Evolutionary conservation across 2,797 vertebrate species (phyloP), one percentile per base, ranked within the genome.

Genomic region (Micropoecilia bifurca): DNA sequence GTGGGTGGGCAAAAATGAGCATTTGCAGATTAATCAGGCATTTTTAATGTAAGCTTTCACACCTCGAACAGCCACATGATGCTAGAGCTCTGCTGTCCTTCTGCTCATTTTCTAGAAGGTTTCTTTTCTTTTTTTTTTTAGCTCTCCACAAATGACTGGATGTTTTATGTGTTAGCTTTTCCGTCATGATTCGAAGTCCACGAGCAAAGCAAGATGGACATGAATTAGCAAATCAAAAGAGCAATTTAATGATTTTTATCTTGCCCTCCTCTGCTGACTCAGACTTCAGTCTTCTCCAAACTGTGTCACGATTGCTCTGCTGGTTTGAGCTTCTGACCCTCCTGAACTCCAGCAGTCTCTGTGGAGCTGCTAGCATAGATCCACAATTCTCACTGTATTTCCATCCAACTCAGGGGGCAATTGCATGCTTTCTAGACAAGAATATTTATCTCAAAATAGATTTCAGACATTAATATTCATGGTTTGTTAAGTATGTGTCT

Each of bases 251-350:
- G 1, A 72, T 59, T 74, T 73, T 79, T 25, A 10, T 41, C 1
- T 59, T 88, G 69, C 80, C 45, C 83, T 81, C 36, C 83, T 82
- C 76, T 75, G 85, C 84, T 90, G 85, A 89, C 76, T 90, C 79
- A 78, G 82, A 69, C 83, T 16, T 74, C 63, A 3, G n/a, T 36
- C 68, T 85, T 73, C 72, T 22, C 74, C 46, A 50, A 12, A 76
- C 61, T 57, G 71, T 78, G 76, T 28, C 7, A 22, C 36, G 33
- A 63, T 80, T 77, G 41, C 73, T 76, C 39, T 63, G 63, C 55
- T 53, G 79, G 77, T 75, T 85, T 73, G 48, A 77, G 79, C 48
- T 8, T 78, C 81, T 91, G 86, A 88, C 86, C 84, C 77, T 78
- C 10, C 8, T 75, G 73, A 79, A 81, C 84, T 80, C 72, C 45